Conservation (phyloP, 2,888 invertebrate genomes). For the Dasysyrphus albostriatus region DNA sequence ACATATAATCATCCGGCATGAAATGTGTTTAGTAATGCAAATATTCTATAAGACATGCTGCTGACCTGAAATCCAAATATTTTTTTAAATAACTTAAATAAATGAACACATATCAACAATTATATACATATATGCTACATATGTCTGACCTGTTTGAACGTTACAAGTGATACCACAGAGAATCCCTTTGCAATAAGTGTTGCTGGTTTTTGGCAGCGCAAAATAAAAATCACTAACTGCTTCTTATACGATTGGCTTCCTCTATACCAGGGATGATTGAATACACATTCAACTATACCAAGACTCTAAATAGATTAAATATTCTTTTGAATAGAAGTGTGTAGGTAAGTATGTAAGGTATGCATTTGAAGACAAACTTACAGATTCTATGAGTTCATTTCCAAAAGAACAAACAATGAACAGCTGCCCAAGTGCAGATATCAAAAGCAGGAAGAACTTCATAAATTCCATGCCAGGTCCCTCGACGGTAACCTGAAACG, state of each 20-base stretch:
- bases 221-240: slow-evolving; percentile 77
- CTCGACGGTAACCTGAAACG: slow-evolving; percentile 74
- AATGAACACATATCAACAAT: too few species aligned
- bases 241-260: slow-evolving; percentile 78
- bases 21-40: slow-evolving; percentile 75
- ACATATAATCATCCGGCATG: background rate
- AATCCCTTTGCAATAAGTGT: slow-evolving; percentile 78
- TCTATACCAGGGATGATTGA: slow-evolving; percentile 78
- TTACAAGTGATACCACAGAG: slow-evolving; percentile 77
- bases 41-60: slow-evolving; percentile 77
- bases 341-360: background rate
- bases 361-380: slow-evolving; percentile 42
- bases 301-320: slow-evolving; percentile 76
- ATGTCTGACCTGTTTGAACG: slow-evolving; percentile 78
- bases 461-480: slow-evolving; percentile 73
- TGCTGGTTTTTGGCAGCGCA: slow-evolving; percentile 77
- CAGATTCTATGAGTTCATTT: slow-evolving; percentile 71
- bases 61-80: slow-evolving; percentile 75
- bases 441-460: slow-evolving; percentile 73
- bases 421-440: slow-evolving; percentile 73
- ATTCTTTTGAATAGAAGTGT: background rate
- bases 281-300: slow-evolving; percentile 77
- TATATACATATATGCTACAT: too few species aligned
- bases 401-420: slow-evolving; percentile 77
- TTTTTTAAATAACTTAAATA: background rate